Evolutionary conservation across 2,113 vertebrate species (phyloP), one percentile per base, ranked within the genome.

Genomic region (Myodes glareolus): DNA sequence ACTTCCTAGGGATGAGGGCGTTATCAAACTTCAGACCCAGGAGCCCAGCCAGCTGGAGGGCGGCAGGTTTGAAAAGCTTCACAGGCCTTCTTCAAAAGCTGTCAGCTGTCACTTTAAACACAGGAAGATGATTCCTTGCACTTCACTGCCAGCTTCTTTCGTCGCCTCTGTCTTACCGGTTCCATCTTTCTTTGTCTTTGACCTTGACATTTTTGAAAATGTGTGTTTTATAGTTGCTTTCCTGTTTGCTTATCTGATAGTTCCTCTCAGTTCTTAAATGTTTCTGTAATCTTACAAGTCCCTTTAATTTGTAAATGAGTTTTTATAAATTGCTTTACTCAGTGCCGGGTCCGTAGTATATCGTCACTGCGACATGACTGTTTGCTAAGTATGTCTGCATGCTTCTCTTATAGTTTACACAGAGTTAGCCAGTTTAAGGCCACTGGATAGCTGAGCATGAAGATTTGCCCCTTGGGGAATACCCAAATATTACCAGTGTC

Each of bases 241-340:
- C 76, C 72, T 68, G 7, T 65, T 93, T 39, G 63, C 52, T 84
- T 91, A 72, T 81, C 85, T 72, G 58, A 55, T 88, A 58, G 10
- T 65, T 85, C 39, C 14, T 33, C 19, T 27, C 52, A 47, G n/a
- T 75, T 87, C 45, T 90, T 77, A 94, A 72, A 12, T 65, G 10
- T 85, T 87, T 94, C 84, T 90, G 92, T 80, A 78, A n/a, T 90
- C 92, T 90, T 88, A 84, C 45, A 42, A 50, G 42, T 94, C n/a
- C 84, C 17, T 72, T 88, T 86, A 92, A 75, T 89, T 96, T 92
- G 84, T 80, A 85, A 93, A 88, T 72, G 82, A 72, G 65, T 89
- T 90, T 58, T 90, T 96, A 45, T 55, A 77, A 89, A 72, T 81
- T 76, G 68, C 81, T 72, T 75, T 27, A 88, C 92, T 78, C 39